Base-by-base conservation (phyloP, 2,888 invertebrate species). In the Mythimna lalbum region DNA sequence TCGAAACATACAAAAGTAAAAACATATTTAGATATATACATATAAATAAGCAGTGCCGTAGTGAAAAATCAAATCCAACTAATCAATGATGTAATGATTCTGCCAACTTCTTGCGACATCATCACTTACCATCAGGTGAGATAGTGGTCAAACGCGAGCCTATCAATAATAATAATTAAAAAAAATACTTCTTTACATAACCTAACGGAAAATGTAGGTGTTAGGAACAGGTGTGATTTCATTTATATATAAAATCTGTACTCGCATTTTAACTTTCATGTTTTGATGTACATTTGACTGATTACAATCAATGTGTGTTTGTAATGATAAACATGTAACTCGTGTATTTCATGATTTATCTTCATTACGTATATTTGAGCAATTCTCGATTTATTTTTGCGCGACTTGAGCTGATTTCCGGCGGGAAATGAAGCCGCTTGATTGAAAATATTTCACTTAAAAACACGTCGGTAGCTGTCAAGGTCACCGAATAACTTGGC, bases 301-400 rank as follows among this genome's bases (percentile, higher is more conserved):
- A 14, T 21, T 19, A 21, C 67, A 39, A 31, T 43, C 52, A 36
- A 65, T 36, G 7, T 50, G n/a, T n/a, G 17, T n/a, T 10, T 64
- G 47, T 49, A 7, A 39, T 21, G 19, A 52, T 39, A 19, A 67
- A 52, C 21, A 52, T 52, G 9, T 21, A 17, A 27, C 27, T 39
- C 27, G 14, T 31, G 21, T 27, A 14, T 52, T 23, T 39, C 12
- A 4, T 39, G 39, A 36, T 68, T 12, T 52, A 67, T 67, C 4
- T 21, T 67, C 21, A 21, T 39, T 31, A 21, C 17, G 43, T 31
- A 56, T 62, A 19, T 50, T 57, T 63, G 10, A 43, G 21, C 14
- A 63, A n/a, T 53, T 49, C n/a, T 19, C 27, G 36, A 43, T 63
- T 75, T 31, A 75, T 65, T 65, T 33, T 43, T 27, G 19, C 19